Base-by-base conservation (phyloP, 2,797 vertebrate genomes). In the Melanotaenia parkinsoni region DNA sequence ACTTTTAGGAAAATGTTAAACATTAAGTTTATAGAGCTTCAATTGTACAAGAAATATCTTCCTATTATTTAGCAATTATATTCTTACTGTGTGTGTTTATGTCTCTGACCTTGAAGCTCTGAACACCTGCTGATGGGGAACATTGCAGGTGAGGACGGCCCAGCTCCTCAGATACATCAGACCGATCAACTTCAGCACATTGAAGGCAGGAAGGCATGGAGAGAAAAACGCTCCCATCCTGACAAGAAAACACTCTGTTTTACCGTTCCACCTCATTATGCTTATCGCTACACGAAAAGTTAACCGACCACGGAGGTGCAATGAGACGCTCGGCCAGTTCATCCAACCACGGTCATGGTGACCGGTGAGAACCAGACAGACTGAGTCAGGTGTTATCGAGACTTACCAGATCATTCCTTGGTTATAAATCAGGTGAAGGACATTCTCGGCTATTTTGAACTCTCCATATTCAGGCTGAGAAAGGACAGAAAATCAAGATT, bases 181-280 rank as follows among this genome's bases (percentile, higher is more conserved):
- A 13, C 97, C 97, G 9, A 97, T 96, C 83, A 99, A 86, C 86
- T 99, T 99, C 78, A 99, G 85, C 37, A 99, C 97, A 0, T 99
- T 99, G 88, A 99, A 96, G 0, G 97, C 97, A 26, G 98, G 98
- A 26, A 99, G 96, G 62, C 98, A 98, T 0, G 97, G 98, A 0
- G 98, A 99, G 93, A 99, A 99, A 90, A 99, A 99, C 0, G 98
- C 97, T 32, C 98, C 98, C 98, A 99, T 99, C 98, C 98, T 99
- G 61, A 28, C 86, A 76, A 72, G 58, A 20, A 58, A 22, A 75
- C 45, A 59, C 56, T 58, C 58, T 63, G 58, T 22, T 59, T 72
- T 58, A 28, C 30, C 16, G 62, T 79, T 84, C 71, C 62, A 63
- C 60, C 77, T 84, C 79, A 89, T 90, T 86, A 77, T 70, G 18